Conservation (phyloP, 1,140 invertebrate species). For the Temnothorax nylanderi region DNA sequence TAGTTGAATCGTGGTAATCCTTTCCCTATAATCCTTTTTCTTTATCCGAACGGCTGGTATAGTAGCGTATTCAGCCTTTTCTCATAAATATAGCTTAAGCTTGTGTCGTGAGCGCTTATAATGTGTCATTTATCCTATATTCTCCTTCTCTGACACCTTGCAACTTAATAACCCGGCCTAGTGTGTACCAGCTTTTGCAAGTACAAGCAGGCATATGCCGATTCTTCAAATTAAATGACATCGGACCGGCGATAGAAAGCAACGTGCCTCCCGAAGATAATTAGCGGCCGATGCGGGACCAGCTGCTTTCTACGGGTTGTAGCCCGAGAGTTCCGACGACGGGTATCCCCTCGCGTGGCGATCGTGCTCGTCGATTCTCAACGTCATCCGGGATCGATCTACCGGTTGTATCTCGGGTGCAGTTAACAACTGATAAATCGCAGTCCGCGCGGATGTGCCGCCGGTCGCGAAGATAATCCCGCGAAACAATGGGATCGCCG, state of each 20-base stretch:
- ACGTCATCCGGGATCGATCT: constrained; percentile 64
- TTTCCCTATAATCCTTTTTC: neutral
- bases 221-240: constrained; percentile 17
- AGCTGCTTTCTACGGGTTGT: constrained; percentile 37
- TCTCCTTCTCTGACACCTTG: neutral
- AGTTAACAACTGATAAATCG: constrained; percentile 79
- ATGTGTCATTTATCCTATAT: neutral
- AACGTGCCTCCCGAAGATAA: constrained; percentile 30
- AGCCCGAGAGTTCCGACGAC: constrained; percentile 37
- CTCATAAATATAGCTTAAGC: constrained; percentile 12
- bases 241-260: constrained; percentile 14
- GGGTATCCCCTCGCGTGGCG: constrained; percentile 54
- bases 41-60: neutral
- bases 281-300: constrained; percentile 41
- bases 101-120: neutral
- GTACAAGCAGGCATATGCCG: constrained; percentile 14
- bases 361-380: constrained; percentile 70
- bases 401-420: constrained; percentile 74
- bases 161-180: neutral
- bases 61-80: neutral
- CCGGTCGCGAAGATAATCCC: constrained; percentile 61
- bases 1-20: neutral
- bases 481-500: neutral
- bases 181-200: neutral
- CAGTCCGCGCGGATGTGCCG: constrained; percentile 63